Evolutionary conservation across 2,888 invertebrate species (phyloP), one percentile per base, ranked within the genome.

Genomic region (Timema cristinae): DNA sequence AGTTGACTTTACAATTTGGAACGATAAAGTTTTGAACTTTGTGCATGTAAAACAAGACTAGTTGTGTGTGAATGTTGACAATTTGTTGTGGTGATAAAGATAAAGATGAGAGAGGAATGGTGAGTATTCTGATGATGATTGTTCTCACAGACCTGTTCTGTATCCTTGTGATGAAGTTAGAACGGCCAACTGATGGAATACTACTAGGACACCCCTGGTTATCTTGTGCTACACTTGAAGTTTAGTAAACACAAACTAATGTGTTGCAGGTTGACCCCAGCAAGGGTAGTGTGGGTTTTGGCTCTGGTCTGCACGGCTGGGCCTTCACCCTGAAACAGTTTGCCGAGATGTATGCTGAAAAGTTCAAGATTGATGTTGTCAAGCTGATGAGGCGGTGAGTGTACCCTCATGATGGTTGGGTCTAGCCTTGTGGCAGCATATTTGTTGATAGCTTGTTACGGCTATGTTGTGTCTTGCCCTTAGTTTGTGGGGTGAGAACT

Each of bases 281-380:
- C 85, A 95, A 94, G 86, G 99, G 99, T 78, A 98, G 97, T 75
- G 99, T 99, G 75, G 99, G 99, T 81, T 99, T 99, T 83, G 99
- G 99, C 75, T 98, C 98, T 49, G 99, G 99, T 80, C 93, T 99
- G 75, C 99, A 99, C 84, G 98, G 99, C 76, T 99, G 99, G 99
- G 99, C 98, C 69, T 99, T 99, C 85, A 99, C 99, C 76, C 89
- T 99, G 77, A 99, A 99, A 86, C 98, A 99, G 87, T 99, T 99
- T 86, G 87, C 98, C 67, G 98, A 98, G 85, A 96, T 99, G 93
- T 99, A 99, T 82, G 93, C 97, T 51, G 94, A 94, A 82, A 99
- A 98, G 85, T 99, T 99, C 89, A 97, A 97, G 86, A 95, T 98
- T 77, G 96, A 98, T 83, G 91, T 92, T 69, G 93, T 92, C 78